Evolutionary conservation across 2,797 vertebrate genomes (phyloP), one percentile per base, ranked within the genome.

Genomic region (Lutjanus argentimaculatus): DNA sequence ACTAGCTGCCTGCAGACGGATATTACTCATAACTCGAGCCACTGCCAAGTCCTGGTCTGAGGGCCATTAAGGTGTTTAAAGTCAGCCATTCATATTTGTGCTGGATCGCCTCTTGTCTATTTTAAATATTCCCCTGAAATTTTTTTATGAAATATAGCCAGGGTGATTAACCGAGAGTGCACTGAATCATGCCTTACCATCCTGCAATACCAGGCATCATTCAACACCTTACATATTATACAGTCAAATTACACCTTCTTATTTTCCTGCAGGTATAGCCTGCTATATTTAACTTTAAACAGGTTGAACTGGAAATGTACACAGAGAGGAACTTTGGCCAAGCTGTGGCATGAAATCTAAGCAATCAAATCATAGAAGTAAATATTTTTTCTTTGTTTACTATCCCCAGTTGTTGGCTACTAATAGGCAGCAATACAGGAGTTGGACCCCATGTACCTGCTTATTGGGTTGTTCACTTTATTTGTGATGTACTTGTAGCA

Each of bases 11-110:
- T 89, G 91, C 88, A 90, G 94, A 95, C 87, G 89, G 90, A 95
- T 93, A 95, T 95, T 95, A 95, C 94, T 95, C 95, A 95, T 88
- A 86, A 81, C 72, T 85, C 59, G 68, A 71, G 64, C 59, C 51
- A 64, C 87, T 94, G 95, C 95, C 95, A 95, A 95, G 89, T 93
- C 72, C 88, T 92, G 87, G 92, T 94, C 90, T 88, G 91, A 91
- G 90, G 87, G 88, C 91, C 93, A 95, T 95, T 95, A 94, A 90
- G 88, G 88, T 91, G 92, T 93, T 96, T 95, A 95, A 95, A 95
- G 91, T 93, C 91, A 88, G 88, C 86, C 93, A 93, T 95, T 95
- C 91, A 94, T 95, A 94, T 93, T 93, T 92, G 91, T 93, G 86
- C 93, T 92, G 86, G 90, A 93, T 92, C 46, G 70, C 80, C 79